Percentiles rank a stretch among this genome's conserved stretches.
Conservation (phyloP, 2,113 vertebrate genomes). For the Megaceryle maxima region DNA sequence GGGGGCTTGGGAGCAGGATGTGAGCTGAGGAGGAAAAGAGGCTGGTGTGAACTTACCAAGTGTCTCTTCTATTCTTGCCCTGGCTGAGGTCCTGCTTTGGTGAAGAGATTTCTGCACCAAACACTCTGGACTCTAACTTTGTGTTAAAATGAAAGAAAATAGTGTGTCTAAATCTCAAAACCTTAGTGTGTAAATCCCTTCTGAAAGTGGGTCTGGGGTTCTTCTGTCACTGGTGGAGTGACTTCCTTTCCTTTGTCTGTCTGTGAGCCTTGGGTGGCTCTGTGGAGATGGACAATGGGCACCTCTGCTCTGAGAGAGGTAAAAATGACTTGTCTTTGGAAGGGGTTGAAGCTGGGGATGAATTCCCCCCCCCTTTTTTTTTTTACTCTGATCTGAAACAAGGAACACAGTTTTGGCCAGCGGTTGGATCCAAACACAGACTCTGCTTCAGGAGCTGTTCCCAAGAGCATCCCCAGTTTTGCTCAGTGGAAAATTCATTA, state of each 20-base stretch:
- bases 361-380: not conserved
- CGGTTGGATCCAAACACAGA: not conserved
- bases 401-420: not conserved
- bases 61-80: not conserved
- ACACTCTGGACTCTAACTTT: not conserved
- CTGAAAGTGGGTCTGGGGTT: not conserved
- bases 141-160: not conserved
- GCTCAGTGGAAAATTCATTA: not conserved
- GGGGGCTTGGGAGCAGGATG: not conserved
- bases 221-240: not conserved
- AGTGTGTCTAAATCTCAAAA: not conserved
- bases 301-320: not conserved
- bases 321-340: fast-evolving
- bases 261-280: not conserved
- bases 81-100: not conserved
- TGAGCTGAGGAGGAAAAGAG: not conserved
- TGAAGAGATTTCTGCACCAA: not conserved
- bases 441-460: not conserved
- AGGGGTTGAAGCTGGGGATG: not conserved
- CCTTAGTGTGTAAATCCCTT: not conserved
- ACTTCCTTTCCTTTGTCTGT: not conserved
- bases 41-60: fast-evolving
- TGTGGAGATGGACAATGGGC: not conserved
- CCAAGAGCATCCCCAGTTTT: not conserved
- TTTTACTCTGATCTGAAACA: not conserved